Evolutionary conservation across 30 jellyfish, hydroid and myxozoan species (phyloP), one percentile per base, ranked within the genome.

Genomic region (Pseudorhiza aurosa): DNA sequence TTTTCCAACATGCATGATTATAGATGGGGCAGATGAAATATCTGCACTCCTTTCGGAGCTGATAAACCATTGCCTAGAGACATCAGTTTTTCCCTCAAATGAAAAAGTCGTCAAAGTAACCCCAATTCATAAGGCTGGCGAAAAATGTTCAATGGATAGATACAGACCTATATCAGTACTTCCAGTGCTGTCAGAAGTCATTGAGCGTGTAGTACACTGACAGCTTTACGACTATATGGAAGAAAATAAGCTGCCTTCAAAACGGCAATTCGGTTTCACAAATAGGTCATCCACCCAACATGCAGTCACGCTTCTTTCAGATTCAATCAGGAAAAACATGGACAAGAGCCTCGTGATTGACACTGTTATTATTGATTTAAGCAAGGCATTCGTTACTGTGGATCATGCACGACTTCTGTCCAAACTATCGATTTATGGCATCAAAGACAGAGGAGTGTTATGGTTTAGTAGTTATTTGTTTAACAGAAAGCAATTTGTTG

Each of bases 381-480:
- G 81, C 30, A 68, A 68, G 82, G 88, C 88, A 26, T 67, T 68
- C 45, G 71, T 49, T 53, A 55, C 71, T 11, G 57, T 82, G 71
- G 70, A 47, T 35, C 95, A 84, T 69, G 68, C 81, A 59, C 67
- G 78, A 32, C 88, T 51, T 55, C 65, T 75, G 65, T 55, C 75
- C 25, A 72, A 56, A 50, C 87, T 81, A 21, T 58, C 89, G 53
- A 40, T 58, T 21, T 65, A 65, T 31, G 87, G 87, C 36, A 81
- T 81, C 57, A 72, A 72, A 58, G 60, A 65, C 77, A 44, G 67
- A 53, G 86, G 37, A 37, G 17, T 72, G 77, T 46, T 28, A 2
- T 79, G 87, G 80, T 81, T 81, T 50, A 56, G 68, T 26, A 81
- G 83, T 44, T 81, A 68, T 81, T 39, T 81, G 58, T 81, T 81